These are phyloP conservation scores for Allygus modestus DNA, from an alignment of 2,888 invertebrate species.

Conservation along the genomic window DNA sequence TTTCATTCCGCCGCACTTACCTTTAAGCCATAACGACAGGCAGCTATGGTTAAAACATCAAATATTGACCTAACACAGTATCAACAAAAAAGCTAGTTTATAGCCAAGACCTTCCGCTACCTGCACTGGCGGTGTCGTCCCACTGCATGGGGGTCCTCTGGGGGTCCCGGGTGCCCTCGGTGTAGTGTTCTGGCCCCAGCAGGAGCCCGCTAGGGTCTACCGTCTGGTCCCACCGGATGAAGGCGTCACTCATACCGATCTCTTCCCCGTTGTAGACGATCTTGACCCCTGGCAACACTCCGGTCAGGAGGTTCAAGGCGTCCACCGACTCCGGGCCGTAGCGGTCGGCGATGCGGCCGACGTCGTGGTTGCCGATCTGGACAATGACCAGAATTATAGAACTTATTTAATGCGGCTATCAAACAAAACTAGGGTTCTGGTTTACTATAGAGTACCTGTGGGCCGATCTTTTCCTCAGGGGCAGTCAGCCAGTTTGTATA, in stretches of 20 bases:
- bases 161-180: conserved; percentile 82
- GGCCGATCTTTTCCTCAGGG: too few species aligned
- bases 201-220: conserved; percentile 79
- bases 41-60: too few species aligned
- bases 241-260: conserved; percentile 82
- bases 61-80: too few species aligned
- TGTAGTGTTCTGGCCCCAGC: conserved; percentile 79
- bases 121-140: conserved; percentile 80
- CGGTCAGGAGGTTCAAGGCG: conserved; percentile 89
- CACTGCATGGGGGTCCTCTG: conserved; percentile 91
- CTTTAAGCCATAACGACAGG: too few species aligned
- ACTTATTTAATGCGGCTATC: too few species aligned
- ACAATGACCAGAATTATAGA: too few species aligned
- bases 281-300: conserved; percentile 90
- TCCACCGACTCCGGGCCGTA: conserved; percentile 84
- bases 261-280: conserved; percentile 94
- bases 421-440: too few species aligned
- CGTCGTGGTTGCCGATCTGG: conserved; percentile 89
- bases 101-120: conserved; percentile 71
- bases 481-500: too few species aligned
- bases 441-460: too few species aligned
- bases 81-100: too few species aligned
- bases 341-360: conserved; percentile 83
- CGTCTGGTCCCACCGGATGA: conserved; percentile 76
- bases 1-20: too few species aligned